Percentiles rank a stretch among this genome's conserved stretches.
These are phyloP conservation scores for Climacteris rufus DNA, from an alignment of 2,113 vertebrate species.

Conservation along the genomic window DNA sequence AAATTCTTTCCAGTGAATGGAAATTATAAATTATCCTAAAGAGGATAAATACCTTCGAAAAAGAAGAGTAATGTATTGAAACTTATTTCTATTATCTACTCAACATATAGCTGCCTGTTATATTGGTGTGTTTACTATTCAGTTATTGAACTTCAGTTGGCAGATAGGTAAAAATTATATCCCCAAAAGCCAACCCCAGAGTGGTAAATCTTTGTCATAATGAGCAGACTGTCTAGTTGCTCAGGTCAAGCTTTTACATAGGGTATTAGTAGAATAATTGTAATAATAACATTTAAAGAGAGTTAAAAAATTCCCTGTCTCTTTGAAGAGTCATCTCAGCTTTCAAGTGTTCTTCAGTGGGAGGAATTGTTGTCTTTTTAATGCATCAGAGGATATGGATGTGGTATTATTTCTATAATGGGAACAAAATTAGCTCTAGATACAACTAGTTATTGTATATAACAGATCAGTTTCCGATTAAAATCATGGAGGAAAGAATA, in stretches of 20 bases:
- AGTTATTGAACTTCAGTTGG: background rate
- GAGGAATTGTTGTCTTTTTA: background rate
- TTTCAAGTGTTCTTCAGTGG: background rate
- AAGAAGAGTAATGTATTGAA: background rate
- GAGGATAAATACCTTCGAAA: background rate
- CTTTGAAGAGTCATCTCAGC: background rate
- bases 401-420: background rate
- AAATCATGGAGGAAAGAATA: background rate
- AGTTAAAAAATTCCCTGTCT: background rate
- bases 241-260: constrained; percentile 1
- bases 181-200: constrained; percentile 16
- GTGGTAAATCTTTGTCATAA: constrained; percentile 20
- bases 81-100: background rate
- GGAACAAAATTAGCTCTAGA: background rate
- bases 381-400: background rate
- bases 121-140: background rate
- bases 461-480: background rate
- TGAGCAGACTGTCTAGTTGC: constrained; percentile 1
- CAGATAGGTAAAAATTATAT: background rate
- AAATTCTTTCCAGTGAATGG: constrained; percentile 37
- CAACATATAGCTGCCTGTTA: background rate
- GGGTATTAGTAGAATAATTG: background rate
- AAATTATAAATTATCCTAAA: background rate
- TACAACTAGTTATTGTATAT: background rate
- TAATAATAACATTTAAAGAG: background rate